Conservation (phyloP, 2,888 invertebrate species). For the Pristionchus maxplancki region DNA sequence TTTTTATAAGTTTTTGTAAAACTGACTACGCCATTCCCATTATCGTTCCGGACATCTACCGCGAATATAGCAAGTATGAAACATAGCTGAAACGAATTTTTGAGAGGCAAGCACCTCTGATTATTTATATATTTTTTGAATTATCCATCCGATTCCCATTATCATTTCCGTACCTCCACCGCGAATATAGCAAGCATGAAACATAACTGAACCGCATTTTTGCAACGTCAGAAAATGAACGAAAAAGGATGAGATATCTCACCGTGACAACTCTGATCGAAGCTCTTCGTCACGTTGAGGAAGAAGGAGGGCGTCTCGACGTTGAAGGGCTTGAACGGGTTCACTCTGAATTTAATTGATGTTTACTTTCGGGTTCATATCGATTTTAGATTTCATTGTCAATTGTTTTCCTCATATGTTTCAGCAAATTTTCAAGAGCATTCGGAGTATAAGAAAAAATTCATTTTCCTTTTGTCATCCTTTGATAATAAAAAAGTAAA, state of each 20-base stretch:
- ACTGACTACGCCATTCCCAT: neutral
- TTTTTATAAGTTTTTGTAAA: too few species aligned
- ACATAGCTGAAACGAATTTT: neutral
- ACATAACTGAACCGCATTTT: neutral
- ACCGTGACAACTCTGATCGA: conserved; percentile 52
- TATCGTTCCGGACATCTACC: neutral
- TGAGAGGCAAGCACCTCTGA: conserved; percentile 39
- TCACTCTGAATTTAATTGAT: neutral
- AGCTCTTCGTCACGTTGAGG: conserved; percentile 43
- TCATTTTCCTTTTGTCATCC: too few species aligned
- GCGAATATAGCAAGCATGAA: neutral
- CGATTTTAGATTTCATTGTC: too few species aligned
- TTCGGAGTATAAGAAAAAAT: too few species aligned
- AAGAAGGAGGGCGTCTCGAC: conserved; percentile 52
- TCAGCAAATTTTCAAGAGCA: neutral
- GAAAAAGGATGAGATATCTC: neutral
- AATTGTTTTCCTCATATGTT: neutral
- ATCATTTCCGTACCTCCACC: neutral
- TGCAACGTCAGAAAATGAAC: neutral
- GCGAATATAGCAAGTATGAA: neutral
- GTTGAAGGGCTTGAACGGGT: conserved; percentile 46
- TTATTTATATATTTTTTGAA: neutral
- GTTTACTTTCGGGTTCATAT: too few species aligned
- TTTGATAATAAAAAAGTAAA: neutral
- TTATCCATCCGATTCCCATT: neutral